Conservation (phyloP, 2,888 invertebrate species). For the Drosophila robusta region DNA sequence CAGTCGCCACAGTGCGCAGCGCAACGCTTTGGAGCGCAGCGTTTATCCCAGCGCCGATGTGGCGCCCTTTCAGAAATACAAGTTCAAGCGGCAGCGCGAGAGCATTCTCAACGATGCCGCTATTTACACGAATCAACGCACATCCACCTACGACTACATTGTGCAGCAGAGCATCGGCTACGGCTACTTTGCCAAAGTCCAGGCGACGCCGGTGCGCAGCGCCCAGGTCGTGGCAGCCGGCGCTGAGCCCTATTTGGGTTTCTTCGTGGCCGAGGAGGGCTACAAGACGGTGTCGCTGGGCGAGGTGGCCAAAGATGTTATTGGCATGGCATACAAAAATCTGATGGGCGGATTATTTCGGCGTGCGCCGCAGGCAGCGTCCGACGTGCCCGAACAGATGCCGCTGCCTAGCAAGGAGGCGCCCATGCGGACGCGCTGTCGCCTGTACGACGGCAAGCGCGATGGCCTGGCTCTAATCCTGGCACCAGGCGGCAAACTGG, state of each 20-base stretch:
- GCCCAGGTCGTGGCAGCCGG: constrained; percentile 92
- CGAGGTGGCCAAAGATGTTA: constrained; percentile 96
- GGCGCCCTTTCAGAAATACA: constrained; percentile 93
- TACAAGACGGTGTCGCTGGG: constrained; percentile 92
- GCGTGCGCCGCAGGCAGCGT: constrained; percentile 63
- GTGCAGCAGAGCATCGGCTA: constrained; percentile 85
- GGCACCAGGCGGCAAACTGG: constrained; percentile 90
- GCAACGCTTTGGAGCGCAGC: constrained; percentile 47
- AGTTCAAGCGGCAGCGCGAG: constrained; percentile 91
- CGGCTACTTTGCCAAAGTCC: constrained; percentile 86
- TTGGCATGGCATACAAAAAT: constrained; percentile 89
- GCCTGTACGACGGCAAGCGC: constrained; percentile 92
- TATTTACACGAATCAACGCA: constrained; percentile 89
- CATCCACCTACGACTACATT: constrained; percentile 92
- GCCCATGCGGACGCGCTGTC: constrained; percentile 91
- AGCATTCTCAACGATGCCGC: constrained; percentile 91
- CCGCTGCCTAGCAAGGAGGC: constrained; percentile 86
- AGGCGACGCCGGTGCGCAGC: constrained; percentile 91
- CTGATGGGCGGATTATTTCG: constrained; percentile 89
- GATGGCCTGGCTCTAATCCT: constrained; percentile 90
- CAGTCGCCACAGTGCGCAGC: constrained; percentile 88
- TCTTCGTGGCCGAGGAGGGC: constrained; percentile 96
- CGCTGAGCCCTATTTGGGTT: constrained; percentile 93
- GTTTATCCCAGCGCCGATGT: constrained; percentile 75
- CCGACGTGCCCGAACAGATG: constrained; percentile 33